Conservation (phyloP, 2,797 vertebrate genomes). For the Esox lucius region DNA sequence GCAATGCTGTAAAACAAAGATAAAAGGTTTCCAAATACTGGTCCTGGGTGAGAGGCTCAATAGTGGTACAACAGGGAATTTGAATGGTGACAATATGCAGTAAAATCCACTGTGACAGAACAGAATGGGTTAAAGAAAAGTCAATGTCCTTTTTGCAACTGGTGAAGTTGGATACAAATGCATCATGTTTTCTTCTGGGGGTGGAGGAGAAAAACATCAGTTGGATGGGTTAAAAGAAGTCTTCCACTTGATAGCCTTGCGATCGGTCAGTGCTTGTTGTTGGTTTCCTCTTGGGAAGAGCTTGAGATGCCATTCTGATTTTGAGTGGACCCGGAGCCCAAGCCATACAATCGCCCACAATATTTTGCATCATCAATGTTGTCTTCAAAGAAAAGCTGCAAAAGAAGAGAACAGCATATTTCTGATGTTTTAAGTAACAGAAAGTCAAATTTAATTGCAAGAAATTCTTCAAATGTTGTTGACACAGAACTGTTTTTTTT, state of each 20-base stretch:
- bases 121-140: not conserved
- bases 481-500: no score
- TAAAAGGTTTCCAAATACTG: conserved; percentile 53
- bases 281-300: conserved; percentile 74
- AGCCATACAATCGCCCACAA: conserved; percentile 93
- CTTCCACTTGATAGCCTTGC: conserved; percentile 44
- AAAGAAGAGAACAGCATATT: conserved; percentile 23
- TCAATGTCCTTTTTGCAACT: conserved; percentile 35
- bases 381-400: conserved; percentile 97
- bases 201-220: conserved; percentile 32
- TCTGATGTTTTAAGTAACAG: not conserved
- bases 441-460: not conserved
- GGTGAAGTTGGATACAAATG: conserved; percentile 32
- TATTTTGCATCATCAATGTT: conserved; percentile 99
- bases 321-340: conserved; percentile 92
- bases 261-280: conserved; percentile 85
- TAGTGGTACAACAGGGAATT: conserved; percentile 17
- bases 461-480: not conserved
- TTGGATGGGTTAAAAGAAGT: conserved; percentile 72
- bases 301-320: conserved; percentile 87
- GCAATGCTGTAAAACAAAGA: conserved; percentile 61
- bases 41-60: conserved; percentile 26
- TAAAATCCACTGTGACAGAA: conserved; percentile 13
- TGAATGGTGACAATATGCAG: conserved; percentile 17
- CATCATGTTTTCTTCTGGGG: conserved; percentile 25